Percentiles rank a stretch among this genome's conserved stretches.
Conservation (phyloP, 2,888 invertebrate genomes). For the Carterocephalus palaemon region DNA sequence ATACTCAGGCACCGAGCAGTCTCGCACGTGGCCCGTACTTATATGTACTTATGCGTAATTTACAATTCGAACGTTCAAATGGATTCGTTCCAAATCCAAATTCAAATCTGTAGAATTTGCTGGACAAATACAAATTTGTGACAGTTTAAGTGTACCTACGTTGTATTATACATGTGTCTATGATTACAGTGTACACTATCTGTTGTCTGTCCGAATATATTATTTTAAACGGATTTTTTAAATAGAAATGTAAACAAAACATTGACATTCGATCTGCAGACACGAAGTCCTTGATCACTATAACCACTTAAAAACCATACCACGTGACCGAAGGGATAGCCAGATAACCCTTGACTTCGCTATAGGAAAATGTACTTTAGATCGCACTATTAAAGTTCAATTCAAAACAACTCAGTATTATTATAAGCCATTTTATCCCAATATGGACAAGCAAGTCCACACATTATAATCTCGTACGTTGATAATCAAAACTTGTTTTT, state of each 20-base stretch:
- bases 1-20: constrained; percentile 28
- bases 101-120: neutral
- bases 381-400: constrained; percentile 2
- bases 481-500: constrained; percentile 61
- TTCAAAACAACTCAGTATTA: neutral
- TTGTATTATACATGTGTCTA: no score
- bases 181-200: no score
- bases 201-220: no score
- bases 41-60: constrained; percentile 2
- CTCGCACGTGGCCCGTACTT: constrained; percentile 15
- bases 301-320: no score
- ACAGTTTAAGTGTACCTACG: no score
- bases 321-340: neutral
- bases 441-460: neutral
- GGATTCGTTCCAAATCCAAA: constrained; percentile 8
- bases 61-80: constrained; percentile 7
- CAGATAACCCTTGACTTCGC: constrained; percentile 4
- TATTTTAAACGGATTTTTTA: constrained; percentile 36
- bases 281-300: constrained; percentile 69
- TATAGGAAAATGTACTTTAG: constrained; percentile 3
- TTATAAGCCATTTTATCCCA: constrained; percentile 1
- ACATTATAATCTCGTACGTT: constrained; percentile 28
- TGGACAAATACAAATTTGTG: no score
- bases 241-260: constrained; percentile 63
- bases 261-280: constrained; percentile 69